Evolutionary conservation across 2,888 invertebrate genomes (phyloP).

Genomic region (Nemoura dubitans): DNA sequence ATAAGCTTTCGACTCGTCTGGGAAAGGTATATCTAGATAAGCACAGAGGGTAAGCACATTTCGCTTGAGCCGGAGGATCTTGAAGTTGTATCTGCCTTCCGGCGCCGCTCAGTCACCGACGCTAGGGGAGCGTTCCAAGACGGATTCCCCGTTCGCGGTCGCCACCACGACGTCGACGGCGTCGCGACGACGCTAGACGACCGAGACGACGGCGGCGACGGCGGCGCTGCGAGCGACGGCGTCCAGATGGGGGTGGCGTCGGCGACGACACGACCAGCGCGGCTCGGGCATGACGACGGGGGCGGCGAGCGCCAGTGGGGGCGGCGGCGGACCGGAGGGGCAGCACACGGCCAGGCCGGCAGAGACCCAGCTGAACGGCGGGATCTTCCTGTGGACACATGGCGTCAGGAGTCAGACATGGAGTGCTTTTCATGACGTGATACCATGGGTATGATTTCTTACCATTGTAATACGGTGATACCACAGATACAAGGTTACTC

Average conservation of each 20-base stretch:
- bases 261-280: constrained; percentile 48
- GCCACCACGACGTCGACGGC: neutral
- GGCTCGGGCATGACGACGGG: constrained; percentile 41
- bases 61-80: neutral
- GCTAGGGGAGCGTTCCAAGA: neutral
- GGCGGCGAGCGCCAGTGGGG: constrained; percentile 16
- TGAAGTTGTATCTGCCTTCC: too few relatives aligned
- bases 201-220: constrained; percentile 50
- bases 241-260: constrained; percentile 47
- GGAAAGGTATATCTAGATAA: too few relatives aligned
- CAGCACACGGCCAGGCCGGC: constrained; percentile 45
- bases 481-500: too few relatives aligned
- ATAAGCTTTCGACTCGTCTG: too few relatives aligned
- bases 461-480: too few relatives aligned
- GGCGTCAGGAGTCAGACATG: constrained; percentile 18
- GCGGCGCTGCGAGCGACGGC: constrained; percentile 49
- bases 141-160: too few relatives aligned
- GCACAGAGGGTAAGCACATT: too few relatives aligned
- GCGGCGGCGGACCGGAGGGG: constrained; percentile 23
- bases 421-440: too few relatives aligned
- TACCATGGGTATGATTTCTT: too few relatives aligned
- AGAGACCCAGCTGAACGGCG: constrained; percentile 54
- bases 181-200: constrained; percentile 43
- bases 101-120: neutral
- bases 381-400: constrained; percentile 52